Evolutionary conservation across 2,797 vertebrate species (phyloP).

Genomic region (Brachyalestes nurse): DNA sequence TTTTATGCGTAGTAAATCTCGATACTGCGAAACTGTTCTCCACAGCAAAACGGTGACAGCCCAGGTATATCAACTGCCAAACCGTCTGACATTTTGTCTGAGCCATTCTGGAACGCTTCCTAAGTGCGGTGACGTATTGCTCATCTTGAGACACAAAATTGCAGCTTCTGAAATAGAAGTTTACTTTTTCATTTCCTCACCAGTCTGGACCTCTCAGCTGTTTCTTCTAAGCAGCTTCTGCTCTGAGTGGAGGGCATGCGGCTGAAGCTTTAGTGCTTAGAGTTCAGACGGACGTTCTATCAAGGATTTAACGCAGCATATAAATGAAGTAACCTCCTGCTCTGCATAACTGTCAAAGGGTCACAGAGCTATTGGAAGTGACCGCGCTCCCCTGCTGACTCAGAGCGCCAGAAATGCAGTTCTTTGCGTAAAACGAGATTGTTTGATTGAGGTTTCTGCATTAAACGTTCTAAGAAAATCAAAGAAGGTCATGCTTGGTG

Average conservation of each 20-base stretch:
- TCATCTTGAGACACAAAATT: constrained; percentile 10
- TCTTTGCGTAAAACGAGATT: constrained; percentile 39
- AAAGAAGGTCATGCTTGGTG: constrained; percentile 44
- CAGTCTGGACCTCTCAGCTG: constrained; percentile 27
- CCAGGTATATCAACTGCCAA: constrained; percentile 23
- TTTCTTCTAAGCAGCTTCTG: constrained; percentile 38
- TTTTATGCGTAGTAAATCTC: constrained; percentile 36
- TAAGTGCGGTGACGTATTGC: not conserved
- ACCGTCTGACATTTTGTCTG: constrained; percentile 29
- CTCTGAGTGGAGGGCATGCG: constrained; percentile 6
- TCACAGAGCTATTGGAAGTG: constrained; percentile 31
- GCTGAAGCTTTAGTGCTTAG: constrained; percentile 35
- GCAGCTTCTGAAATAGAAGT: constrained; percentile 24
- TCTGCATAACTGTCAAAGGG: constrained; percentile 35
- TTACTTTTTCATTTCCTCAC: constrained; percentile 25
- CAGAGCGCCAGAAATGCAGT: constrained; percentile 17
- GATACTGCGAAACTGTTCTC: constrained; percentile 17
- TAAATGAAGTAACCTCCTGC: constrained; percentile 28
- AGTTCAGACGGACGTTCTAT: constrained; percentile 45
- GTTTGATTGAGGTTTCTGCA: constrained; percentile 14
- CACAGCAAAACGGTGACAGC: constrained; percentile 20
- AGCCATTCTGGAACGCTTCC: constrained; percentile 35
- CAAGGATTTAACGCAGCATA: constrained; percentile 41
- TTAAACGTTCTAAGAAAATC: constrained; percentile 47
- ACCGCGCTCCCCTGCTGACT: constrained; percentile 52